Percentiles rank a stretch among this genome's conserved stretches.
Conservation (phyloP, 2,113 vertebrate species). For the Acrocephalus arundinaceus region DNA sequence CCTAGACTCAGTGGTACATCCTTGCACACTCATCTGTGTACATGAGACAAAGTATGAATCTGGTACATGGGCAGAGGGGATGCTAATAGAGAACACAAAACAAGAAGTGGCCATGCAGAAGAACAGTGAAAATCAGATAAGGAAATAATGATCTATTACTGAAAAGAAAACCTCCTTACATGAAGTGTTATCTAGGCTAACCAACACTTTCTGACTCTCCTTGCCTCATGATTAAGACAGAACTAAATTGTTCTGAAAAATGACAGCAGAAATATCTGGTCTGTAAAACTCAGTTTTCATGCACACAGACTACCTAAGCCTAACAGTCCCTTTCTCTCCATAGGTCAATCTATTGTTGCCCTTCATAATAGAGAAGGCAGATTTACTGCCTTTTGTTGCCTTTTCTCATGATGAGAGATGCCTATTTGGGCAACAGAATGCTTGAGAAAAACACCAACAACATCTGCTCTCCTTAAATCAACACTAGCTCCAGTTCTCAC, state of each 20-base stretch:
- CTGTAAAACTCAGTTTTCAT: constrained; percentile 17
- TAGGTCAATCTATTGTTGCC: constrained; percentile 80
- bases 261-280: background rate
- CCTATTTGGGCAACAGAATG: constrained; percentile 59
- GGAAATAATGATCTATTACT: background rate
- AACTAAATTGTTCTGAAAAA: constrained; percentile 39
- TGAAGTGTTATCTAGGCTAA: background rate
- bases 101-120: background rate
- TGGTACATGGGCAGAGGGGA: background rate
- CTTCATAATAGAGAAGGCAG: constrained; percentile 76
- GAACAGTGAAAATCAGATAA: background rate
- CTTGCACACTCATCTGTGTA: background rate
- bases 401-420: constrained; percentile 72
- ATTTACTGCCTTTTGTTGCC: constrained; percentile 76
- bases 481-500: constrained; percentile 61
- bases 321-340: constrained; percentile 71
- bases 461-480: constrained; percentile 71
- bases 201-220: background rate
- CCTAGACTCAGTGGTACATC: background rate
- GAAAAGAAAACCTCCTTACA: background rate
- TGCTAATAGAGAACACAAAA: background rate
- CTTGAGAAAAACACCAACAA: constrained; percentile 68
- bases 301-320: constrained; percentile 54
- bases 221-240: background rate
- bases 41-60: background rate